phyloP scores from a whole-genome alignment of 2,888 invertebrate species.

The Coremacera marginata region DNA sequence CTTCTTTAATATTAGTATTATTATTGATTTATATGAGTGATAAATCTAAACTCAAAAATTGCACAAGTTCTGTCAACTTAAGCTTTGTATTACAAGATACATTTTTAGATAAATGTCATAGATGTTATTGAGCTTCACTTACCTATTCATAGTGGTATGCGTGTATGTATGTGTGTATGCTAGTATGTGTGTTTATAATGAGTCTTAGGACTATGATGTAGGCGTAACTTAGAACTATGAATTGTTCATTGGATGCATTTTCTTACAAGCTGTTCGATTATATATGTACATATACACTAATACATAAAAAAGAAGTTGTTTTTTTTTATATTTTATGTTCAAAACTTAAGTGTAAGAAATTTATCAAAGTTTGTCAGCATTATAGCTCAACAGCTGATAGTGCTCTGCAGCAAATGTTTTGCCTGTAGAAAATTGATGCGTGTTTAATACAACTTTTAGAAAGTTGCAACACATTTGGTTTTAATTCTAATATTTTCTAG shows the following conservation, averaged over 20 bases:
- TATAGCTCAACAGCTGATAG: too few relatives aligned
- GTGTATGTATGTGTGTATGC: too few relatives aligned
- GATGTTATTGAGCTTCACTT: too few relatives aligned
- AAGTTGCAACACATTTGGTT: too few relatives aligned
- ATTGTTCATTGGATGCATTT: neutral
- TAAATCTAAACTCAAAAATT: conserved; percentile 24
- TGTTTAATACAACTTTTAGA: too few relatives aligned
- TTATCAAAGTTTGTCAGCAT: neutral
- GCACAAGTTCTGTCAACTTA: neutral
- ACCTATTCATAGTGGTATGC: too few relatives aligned
- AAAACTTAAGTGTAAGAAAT: neutral
- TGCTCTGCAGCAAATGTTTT: too few relatives aligned
- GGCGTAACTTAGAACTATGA: neutral
- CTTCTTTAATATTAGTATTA: neutral
- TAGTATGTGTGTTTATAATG: too few relatives aligned
- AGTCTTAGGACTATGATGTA: neutral
- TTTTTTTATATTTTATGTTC: neutral
- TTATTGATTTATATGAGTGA: neutral
- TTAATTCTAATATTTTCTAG: too few relatives aligned
- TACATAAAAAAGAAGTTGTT: neutral
- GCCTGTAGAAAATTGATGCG: too few relatives aligned
- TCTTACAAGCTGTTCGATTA: neutral
- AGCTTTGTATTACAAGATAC: too few relatives aligned
- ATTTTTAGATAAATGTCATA: neutral
- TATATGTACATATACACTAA: neutral